Base-by-base conservation (phyloP, 2,113 vertebrate species). In the Furnarius figulus region DNA sequence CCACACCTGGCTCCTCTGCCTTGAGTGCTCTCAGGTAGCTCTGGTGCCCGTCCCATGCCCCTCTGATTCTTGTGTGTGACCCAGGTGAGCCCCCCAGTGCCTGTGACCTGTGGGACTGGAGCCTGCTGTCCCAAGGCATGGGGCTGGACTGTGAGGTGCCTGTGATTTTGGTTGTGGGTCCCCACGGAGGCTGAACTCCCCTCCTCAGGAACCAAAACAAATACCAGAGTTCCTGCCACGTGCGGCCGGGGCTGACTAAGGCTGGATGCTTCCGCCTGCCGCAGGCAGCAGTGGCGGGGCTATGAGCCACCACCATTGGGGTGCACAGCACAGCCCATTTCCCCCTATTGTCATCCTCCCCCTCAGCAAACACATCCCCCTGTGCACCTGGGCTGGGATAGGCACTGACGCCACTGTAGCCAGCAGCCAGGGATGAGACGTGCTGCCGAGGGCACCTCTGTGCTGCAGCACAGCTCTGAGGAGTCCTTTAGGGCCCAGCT, bases 161-260 rank as follows among this genome's bases (percentile, higher is more conserved):
- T 40, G 84, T 1, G 12, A 39, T 42, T 92, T 77, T 1, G 10
- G 58, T 24, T 25, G 2, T 4, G 2, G 47, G 66, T 93, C 96
- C 95, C 87, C 2, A 6, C 88, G 63, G 93, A 93, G 63, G 53
- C 80, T 2, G 42, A 75, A 37, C 83, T 52, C 83, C 90, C 82
- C 92, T 53, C 76, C 90, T 16, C 33, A 93, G 79, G 21, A 86
- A 94, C 87, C 87, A 87, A 95, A 97, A 95, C 92, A 97, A 98
- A 88, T 92, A 95, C 77, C 77, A 49, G 87, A 96, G 96, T 97
- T 97, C 96, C 90, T 93, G 96, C 96, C 97, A 85, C 82, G 87
- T 97, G 97, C 85, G 5, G 88, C 96, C n/a, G 33, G 96, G 92
- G 94, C 93, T 98, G 98, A 98, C 97, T 98, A 98, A 98, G 85